Percentiles rank a stretch among this genome's conserved stretches.
These are phyloP conservation scores for Anagrus nilaparvatae DNA, from an alignment of 1,140 invertebrate genomes.

Conservation along the genomic window DNA sequence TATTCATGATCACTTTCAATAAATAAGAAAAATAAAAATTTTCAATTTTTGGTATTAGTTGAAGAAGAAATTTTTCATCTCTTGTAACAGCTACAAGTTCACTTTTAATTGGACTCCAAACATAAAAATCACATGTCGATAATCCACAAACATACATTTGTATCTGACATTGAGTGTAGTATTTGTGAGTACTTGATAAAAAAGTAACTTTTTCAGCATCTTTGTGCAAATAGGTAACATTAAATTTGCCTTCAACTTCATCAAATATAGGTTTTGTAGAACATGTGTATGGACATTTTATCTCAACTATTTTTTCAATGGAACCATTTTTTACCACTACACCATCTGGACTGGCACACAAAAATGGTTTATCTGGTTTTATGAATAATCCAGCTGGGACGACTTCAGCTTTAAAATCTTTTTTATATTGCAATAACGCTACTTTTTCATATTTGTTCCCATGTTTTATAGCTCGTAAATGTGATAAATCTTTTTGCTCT, in stretches of 20 bases:
- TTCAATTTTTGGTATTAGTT: no score
- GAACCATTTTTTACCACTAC: slow-evolving; percentile 16
- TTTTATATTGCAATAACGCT: slow-evolving; percentile 15
- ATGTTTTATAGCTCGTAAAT: slow-evolving; percentile 16
- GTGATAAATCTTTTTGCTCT: no score
- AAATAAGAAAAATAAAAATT: no score
- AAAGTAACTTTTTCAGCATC: slow-evolving; percentile 10
- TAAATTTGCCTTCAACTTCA: slow-evolving; percentile 13
- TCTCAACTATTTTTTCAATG: slow-evolving; percentile 19
- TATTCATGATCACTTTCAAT: no score
- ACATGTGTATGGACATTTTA: slow-evolving; percentile 22
- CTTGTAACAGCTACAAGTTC: no score
- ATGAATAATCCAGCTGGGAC: slow-evolving; percentile 17
- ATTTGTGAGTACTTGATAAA: slow-evolving; percentile 16
- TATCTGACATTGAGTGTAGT: slow-evolving; percentile 23
- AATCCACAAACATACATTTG: slow-evolving; percentile 24
- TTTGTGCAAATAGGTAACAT: slow-evolving; percentile 21
- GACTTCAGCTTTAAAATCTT: slow-evolving; percentile 13
- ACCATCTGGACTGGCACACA: slow-evolving; percentile 23
- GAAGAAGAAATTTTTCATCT: no score
- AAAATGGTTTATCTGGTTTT: slow-evolving; percentile 18
- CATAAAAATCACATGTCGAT: slow-evolving; percentile 22
- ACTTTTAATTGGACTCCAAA: slow-evolving; percentile 19
- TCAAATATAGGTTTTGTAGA: slow-evolving; percentile 18
- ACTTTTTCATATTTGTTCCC: slow-evolving; percentile 12